Base-by-base conservation (phyloP, 1,140 invertebrate genomes). In the Magallana angulata region DNA sequence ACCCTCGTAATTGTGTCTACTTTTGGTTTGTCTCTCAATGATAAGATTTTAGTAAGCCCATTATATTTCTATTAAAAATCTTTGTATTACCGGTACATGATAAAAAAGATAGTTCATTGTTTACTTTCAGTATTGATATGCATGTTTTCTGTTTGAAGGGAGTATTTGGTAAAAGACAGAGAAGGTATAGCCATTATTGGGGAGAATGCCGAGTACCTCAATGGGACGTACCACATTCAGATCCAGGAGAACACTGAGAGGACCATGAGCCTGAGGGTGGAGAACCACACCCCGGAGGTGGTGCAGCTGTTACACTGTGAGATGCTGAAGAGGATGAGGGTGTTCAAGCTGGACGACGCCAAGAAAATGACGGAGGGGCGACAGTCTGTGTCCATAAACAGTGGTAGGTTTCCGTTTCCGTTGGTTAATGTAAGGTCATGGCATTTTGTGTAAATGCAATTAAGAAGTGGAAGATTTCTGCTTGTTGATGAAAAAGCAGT, bases 281-380 rank as follows among this genome's bases (percentile, higher is more conserved):
- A 87, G 24, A 89, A 89, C 18, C 84, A 48, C 12, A 82, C n/a
- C 12, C 5, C n/a, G 0, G 57, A 89, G 24, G 58, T 48, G 14
- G 80, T 90, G 56, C 85, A 89, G 62, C 81, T 91, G 9, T 56
- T 87, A 12, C 90, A 90, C 11, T 91, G 91, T 89, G 91, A 91
- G 59, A 84, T 91, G 89, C 62, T 91, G 56, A 91, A 91, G 58
- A 84, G 90, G 60, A 89, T 91, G 12, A 71, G 91, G 58, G 90
- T 91, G 9, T 91, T 91, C 64, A 88, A 89, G 48, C 62, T 91
- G 9, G 81, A 90, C 60, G 91, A 91, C 84, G 64, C 56, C 14
- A 85, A 89, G 57, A 88, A 89, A 36, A 89, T 91, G 0, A 91
- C 91, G 56, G 91, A 91, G 85, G 84, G 82, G 7, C 86, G 87